A percentile compares a stretch with the other conserved stretches of the same genome.
phyloP scores from a whole-genome alignment of 2,797 vertebrate species.

The Loris lydekkerianus region DNA sequence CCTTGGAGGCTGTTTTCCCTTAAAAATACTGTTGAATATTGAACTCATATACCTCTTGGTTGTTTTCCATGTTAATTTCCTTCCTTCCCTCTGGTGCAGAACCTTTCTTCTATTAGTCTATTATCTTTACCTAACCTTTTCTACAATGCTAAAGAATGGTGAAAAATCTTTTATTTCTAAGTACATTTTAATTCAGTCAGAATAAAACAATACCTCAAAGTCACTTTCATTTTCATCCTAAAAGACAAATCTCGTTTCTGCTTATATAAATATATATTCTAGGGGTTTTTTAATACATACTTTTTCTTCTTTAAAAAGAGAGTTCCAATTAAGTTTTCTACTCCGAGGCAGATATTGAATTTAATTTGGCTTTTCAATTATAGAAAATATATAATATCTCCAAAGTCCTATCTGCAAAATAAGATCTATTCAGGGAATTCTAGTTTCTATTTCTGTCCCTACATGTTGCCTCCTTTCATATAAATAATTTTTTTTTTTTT shows the following conservation, averaged over 20 bases:
- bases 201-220: neutral
- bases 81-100: neutral
- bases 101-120: neutral
- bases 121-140: neutral
- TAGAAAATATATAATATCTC: neutral
- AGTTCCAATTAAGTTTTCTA: neutral
- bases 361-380: neutral
- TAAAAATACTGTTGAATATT: neutral
- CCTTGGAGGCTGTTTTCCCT: too few species aligned
- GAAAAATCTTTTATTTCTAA: neutral
- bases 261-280: neutral
- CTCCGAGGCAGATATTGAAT: neutral
- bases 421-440: too few species aligned
- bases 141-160: neutral
- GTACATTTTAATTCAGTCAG: neutral
- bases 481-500: neutral
- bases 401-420: neutral
- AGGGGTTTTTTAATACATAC: neutral
- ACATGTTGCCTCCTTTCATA: neutral
- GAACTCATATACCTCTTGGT: neutral
- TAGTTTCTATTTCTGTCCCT: neutral
- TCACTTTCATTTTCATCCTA: neutral
- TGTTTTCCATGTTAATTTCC: neutral
- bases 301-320: neutral
- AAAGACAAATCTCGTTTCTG: neutral